Conservation (phyloP, 2,888 invertebrate genomes). For the Ligdia adustata region DNA sequence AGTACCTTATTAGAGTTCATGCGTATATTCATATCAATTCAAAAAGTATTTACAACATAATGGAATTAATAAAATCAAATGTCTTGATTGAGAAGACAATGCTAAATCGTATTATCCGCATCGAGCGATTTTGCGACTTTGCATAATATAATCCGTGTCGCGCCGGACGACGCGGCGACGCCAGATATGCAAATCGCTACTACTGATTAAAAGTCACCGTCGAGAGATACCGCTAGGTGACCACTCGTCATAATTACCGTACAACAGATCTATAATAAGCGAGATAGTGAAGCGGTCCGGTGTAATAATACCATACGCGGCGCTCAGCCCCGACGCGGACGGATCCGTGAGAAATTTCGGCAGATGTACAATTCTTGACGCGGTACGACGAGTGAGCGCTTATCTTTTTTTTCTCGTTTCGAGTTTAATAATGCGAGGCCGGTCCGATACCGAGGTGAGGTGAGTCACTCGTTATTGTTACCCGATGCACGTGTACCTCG, state of each 20-base stretch:
- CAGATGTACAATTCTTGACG: slow-evolving; percentile 84
- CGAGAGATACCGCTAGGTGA: slow-evolving; percentile 71
- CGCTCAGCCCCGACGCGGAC: slow-evolving; percentile 44
- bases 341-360: slow-evolving; percentile 83
- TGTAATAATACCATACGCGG: slow-evolving; percentile 74
- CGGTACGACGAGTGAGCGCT: slow-evolving; percentile 77
- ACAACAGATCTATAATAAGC: slow-evolving; percentile 65
- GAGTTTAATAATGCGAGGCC: slow-evolving; percentile 72
- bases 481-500: slow-evolving; percentile 77
- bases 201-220: slow-evolving; percentile 72
- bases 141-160: slow-evolving; percentile 48
- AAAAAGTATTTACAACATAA: too few species aligned
- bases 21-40: too few species aligned
- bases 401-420: slow-evolving; percentile 72
- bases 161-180: slow-evolving; percentile 53
- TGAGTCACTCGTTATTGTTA: slow-evolving; percentile 80
- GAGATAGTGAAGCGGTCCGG: slow-evolving; percentile 67
- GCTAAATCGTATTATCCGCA: slow-evolving; percentile 22
- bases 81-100: too few species aligned
- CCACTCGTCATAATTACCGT: slow-evolving; percentile 72
- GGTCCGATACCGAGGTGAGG: slow-evolving; percentile 63
- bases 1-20: too few species aligned
- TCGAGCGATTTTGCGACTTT: slow-evolving; percentile 32
- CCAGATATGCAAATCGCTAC: slow-evolving; percentile 71
- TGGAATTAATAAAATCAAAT: too few species aligned